Percentiles rank a stretch among this genome's conserved stretches.
phyloP scores from a whole-genome alignment of 2,113 vertebrate species.

The Ovis aries region ARS-UI_Ramb_v3.0 NC_056065.1:4736501-4737000 shows the following conservation, averaged over 20 bases:
- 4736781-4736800: background rate
- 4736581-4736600: background rate
- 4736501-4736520: background rate
- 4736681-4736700: background rate
- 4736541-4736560: background rate
- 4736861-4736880: background rate
- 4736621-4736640: background rate
- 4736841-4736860: background rate
- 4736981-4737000: background rate
- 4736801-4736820: background rate
- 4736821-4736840: background rate
- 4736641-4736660: background rate
- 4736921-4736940: background rate
- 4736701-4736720: background rate
- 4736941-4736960: background rate
- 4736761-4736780: background rate
- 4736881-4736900: background rate
- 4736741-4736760: background rate
- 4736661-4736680: background rate
- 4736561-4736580: background rate
- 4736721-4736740: background rate
- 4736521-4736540: background rate
- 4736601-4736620: background rate
- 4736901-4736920: background rate
- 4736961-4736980: background rate